Evolutionary conservation across 2,113 vertebrate genomes (phyloP).

Genomic region (Perca fluviatilis): DNA sequence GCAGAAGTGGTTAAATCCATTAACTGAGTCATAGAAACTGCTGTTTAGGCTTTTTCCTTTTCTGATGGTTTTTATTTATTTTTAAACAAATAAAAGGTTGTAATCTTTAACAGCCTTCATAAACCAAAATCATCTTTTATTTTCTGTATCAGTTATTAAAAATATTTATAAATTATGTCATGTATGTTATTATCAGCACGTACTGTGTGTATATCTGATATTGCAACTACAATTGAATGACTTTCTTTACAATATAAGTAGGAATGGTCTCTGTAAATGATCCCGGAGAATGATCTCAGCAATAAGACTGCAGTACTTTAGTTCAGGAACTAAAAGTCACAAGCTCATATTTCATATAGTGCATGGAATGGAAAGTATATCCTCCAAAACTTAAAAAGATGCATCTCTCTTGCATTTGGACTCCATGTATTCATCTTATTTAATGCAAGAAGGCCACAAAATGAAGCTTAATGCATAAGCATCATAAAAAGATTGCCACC

Average conservation of each 20-base stretch:
- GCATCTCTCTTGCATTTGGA: not conserved
- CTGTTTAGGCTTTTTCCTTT: not conserved
- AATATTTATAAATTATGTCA: no score
- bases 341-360: not conserved
- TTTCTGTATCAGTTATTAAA: constrained; percentile 5
- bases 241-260: not conserved
- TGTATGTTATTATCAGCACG: not conserved
- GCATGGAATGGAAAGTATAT: not conserved
- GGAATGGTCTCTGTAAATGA: not conserved
- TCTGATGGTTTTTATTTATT: not conserved
- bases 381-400: not conserved
- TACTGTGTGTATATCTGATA: no score
- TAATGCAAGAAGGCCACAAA: constrained; percentile 38
- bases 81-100: not conserved
- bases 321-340: constrained; percentile 9
- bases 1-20: constrained; percentile 23
- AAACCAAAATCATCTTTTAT: not conserved
- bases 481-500: constrained; percentile 41
- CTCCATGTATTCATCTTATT: not conserved
- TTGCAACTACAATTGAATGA: not conserved
- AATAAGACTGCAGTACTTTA: constrained; percentile 1
- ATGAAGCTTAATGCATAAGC: constrained; percentile 48
- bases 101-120: constrained; percentile 4
- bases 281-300: not conserved
- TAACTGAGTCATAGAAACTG: not conserved